Conservation (phyloP, 2,113 vertebrate species). For the Oreochromis niloticus region DNA sequence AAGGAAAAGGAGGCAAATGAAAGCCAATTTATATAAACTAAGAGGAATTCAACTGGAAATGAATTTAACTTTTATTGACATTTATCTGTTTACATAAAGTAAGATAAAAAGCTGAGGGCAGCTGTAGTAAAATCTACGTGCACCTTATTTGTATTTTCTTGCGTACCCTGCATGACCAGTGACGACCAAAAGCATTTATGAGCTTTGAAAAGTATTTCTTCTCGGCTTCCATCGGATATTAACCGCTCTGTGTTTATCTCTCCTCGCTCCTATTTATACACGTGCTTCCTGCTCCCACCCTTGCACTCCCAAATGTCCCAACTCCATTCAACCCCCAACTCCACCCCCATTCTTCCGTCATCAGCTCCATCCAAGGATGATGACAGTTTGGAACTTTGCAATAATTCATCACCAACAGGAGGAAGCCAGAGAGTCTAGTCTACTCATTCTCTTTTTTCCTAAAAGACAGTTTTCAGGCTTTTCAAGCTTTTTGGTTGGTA, state of each 20-base stretch:
- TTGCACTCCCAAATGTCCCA: slow-evolving; percentile 39
- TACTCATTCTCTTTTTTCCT: neutral
- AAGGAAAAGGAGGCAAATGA: neutral
- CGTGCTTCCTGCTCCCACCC: slow-evolving; percentile 62
- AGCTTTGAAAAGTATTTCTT: slow-evolving; percentile 1
- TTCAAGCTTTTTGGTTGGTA: slow-evolving; percentile 2
- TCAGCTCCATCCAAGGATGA: slow-evolving; percentile 44
- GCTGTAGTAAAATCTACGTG: too few relatives aligned
- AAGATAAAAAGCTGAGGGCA: neutral
- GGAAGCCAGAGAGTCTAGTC: slow-evolving; percentile 23
- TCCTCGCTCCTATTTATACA: slow-evolving; percentile 50
- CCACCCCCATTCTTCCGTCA: slow-evolving; percentile 27
- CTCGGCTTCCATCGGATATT: slow-evolving; percentile 17
- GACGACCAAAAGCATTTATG: neutral
- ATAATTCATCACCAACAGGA: slow-evolving; percentile 45
- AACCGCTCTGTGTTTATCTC: slow-evolving; percentile 53
- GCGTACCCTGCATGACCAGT: neutral
- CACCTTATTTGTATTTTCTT: neutral
- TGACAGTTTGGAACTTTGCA: slow-evolving; percentile 33
- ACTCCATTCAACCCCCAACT: slow-evolving; percentile 12
- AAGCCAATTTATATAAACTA: neutral
- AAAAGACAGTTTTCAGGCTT: neutral
- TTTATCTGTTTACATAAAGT: neutral
- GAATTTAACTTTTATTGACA: neutral
- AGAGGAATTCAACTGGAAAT: neutral